Base-by-base conservation (phyloP, 2,888 invertebrate species). In the Volucella zonaria region DNA sequence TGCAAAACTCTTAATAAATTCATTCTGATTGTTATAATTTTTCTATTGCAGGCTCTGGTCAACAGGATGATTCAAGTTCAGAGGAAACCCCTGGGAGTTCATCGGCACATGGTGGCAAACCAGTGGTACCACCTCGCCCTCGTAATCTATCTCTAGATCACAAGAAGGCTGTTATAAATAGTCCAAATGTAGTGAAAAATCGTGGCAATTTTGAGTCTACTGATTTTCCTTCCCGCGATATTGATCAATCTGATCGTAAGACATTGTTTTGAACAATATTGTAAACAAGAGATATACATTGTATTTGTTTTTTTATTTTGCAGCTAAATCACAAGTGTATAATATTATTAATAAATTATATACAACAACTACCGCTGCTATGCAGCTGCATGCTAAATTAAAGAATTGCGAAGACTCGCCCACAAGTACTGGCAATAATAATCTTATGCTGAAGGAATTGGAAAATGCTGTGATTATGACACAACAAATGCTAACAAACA, bases 61-160 rank as follows among this genome's bases (percentile, higher is more conserved):
- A 80, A 62, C 95, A 95, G 87, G 96, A 96, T 90, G 96, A 96
- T 92, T 96, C 96, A 62, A 96, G 96, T 88, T 96, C 96, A 0
- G 96, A 96, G 89, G 95, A 95, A 88, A 93, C 91, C 23, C 90
- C 90, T 61, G 90, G 89, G 59, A 89, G 88, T 52, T 89, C 89
- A 49, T 89, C 88, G 56, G 89, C 87, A 58, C 87, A 85, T 54
- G 89, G 87, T 31, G 92, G 91, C 68, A 94, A 94, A 88, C 94
- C 95, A 1, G 93, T 93, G 18, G 93, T 94, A 71, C 93, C 94
- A 58, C 95, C 95, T 12, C 92, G 96, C 80, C 95, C 95, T 0
- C 91, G 95, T 66, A 94, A 95, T 66, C 93, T 94, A 68, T 94
- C 94, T 43, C 93, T 94, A 10, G 95, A 95, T 89, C 93, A 94